A percentile compares a stretch with the other conserved stretches of the same genome.
These are phyloP conservation scores for Lateolabrax maculatus DNA, from an alignment of 2,797 vertebrate genomes.

Conservation along the genomic window DNA sequence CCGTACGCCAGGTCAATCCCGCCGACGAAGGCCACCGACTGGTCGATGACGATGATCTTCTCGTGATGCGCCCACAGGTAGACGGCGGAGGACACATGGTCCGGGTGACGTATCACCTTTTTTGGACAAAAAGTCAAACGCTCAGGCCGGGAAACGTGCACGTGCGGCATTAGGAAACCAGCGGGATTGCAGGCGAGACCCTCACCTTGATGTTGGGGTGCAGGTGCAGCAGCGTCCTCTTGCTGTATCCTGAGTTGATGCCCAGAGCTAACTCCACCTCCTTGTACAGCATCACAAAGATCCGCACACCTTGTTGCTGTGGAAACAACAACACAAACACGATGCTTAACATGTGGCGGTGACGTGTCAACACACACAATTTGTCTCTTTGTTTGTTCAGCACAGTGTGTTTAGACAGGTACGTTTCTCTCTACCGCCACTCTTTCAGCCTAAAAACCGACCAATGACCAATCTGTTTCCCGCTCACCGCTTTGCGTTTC, in stretches of 20 bases:
- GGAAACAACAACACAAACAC: neutral
- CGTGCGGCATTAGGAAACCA: rapidly evolving
- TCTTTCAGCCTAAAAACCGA: neutral
- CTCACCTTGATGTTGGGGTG: constrained; percentile 95
- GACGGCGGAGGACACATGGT: constrained; percentile 94
- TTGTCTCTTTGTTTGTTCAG: too few relatives aligned
- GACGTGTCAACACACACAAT: too few relatives aligned
- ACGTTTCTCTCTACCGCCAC: neutral
- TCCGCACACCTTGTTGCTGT: constrained; percentile 95
- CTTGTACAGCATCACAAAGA: constrained; percentile 97
- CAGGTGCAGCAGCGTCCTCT: constrained; percentile 89
- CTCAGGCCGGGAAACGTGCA: neutral
- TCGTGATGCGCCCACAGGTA: constrained; percentile 99
- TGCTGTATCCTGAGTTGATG: constrained; percentile 98
- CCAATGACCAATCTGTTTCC: neutral
- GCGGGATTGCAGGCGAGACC: neutral
- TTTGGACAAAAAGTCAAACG: constrained; percentile 27
- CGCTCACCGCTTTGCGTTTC: constrained; percentile 94
- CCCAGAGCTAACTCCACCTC: constrained; percentile 96
- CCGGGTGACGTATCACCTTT: constrained; percentile 95
- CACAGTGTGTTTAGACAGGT: too few relatives aligned
- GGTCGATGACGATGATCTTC: constrained; percentile 95
- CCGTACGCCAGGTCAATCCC: constrained; percentile 97
- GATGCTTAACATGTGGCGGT: neutral
- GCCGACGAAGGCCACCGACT: constrained; percentile 94